Conservation (phyloP, 1,140 invertebrate genomes). For the Drosophila bifasciata region DNA sequence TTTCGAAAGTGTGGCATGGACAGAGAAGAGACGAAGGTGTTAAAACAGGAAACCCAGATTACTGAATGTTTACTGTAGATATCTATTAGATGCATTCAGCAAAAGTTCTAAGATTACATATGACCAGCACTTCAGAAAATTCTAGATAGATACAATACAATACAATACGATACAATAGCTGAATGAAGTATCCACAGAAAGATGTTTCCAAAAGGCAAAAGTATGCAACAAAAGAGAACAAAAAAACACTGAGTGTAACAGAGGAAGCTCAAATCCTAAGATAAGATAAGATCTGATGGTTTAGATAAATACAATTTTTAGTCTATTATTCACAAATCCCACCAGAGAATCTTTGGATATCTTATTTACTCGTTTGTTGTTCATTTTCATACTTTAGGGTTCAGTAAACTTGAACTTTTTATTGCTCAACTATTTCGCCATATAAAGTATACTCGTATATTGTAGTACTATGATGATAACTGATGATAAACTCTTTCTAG, state of each 20-base stretch:
- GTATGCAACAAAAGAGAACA: no score
- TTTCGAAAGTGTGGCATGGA: conserved; percentile 19
- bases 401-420: conserved; percentile 42
- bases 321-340: no score
- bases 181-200: no score
- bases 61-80: neutral
- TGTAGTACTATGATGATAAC: conserved; percentile 1
- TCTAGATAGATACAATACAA: no score
- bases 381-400: conserved; percentile 25
- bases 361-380: neutral
- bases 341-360: no score
- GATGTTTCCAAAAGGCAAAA: no score
- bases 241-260: no score
- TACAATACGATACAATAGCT: no score
- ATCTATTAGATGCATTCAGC: conserved; percentile 21
- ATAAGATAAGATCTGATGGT: no score
- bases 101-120: conserved; percentile 42
- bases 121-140: conserved; percentile 18
- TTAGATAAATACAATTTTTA: no score
- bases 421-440: conserved; percentile 28
- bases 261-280: no score
- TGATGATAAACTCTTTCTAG: conserved; percentile 23
- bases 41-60: conserved; percentile 47
- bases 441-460: no score
- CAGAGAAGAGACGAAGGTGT: conserved; percentile 27